Evolutionary conservation across 2,113 vertebrate genomes (phyloP).

Genomic region (Otolemur garnettii): DNA sequence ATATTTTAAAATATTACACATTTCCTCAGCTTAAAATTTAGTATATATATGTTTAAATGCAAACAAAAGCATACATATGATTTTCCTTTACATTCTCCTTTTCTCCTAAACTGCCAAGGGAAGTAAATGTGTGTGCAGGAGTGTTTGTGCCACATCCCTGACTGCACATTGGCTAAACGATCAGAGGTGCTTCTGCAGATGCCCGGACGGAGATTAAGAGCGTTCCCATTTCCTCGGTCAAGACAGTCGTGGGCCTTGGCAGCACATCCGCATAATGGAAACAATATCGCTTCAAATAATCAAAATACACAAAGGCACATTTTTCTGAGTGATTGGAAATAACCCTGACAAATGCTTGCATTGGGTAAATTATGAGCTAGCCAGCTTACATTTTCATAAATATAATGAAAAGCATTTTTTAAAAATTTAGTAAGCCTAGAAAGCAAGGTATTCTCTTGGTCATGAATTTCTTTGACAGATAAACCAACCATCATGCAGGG

Average conservation of each 20-base stretch:
- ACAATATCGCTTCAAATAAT: constrained; percentile 90
- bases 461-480: constrained; percentile 80
- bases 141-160: constrained; percentile 53
- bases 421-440: constrained; percentile 80
- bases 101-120: constrained; percentile 53
- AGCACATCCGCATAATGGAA: constrained; percentile 84
- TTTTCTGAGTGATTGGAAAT: constrained; percentile 88
- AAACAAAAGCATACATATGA: constrained; percentile 21
- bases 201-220: constrained; percentile 84
- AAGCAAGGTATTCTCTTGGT: constrained; percentile 69
- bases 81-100: constrained; percentile 56
- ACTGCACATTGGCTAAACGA: constrained; percentile 78
- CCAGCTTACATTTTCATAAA: constrained; percentile 82
- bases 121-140: constrained; percentile 59
- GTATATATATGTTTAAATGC: not conserved
- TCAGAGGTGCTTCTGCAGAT: constrained; percentile 83
- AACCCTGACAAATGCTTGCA: constrained; percentile 87
- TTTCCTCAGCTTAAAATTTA: constrained; percentile 57
- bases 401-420: constrained; percentile 76
- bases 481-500: constrained; percentile 58
- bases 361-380: constrained; percentile 87
- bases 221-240: constrained; percentile 84
- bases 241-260: constrained; percentile 85
- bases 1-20: constrained; percentile 59
- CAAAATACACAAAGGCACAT: constrained; percentile 88